Evolutionary conservation across 2,888 invertebrate species (phyloP).

Genomic region (Branchipolynoe longqiensis): DNA sequence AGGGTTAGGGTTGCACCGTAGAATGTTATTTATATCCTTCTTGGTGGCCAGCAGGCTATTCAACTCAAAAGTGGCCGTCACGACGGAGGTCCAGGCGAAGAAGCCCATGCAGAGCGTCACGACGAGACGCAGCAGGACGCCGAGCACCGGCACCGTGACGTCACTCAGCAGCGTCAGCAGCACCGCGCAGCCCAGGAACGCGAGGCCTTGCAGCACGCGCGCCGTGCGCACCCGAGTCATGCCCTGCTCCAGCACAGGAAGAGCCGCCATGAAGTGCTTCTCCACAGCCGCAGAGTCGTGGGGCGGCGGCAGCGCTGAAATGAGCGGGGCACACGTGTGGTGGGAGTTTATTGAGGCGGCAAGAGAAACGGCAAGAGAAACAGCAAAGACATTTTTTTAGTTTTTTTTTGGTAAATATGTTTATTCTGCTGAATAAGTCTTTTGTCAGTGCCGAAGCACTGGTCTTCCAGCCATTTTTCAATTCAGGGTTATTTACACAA

Average conservation of each 20-base stretch:
- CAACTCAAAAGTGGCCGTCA: slow-evolving; percentile 59
- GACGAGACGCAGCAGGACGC: slow-evolving; percentile 11
- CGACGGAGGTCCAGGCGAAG: slow-evolving; percentile 60
- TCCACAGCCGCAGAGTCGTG: slow-evolving; percentile 61
- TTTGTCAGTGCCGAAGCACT: too few species aligned
- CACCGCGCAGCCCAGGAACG: slow-evolving; percentile 49
- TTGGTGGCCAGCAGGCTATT: slow-evolving; percentile 60
- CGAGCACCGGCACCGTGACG: slow-evolving; percentile 30
- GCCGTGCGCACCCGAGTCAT: slow-evolving; percentile 55
- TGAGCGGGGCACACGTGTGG: too few species aligned
- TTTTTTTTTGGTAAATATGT: too few species aligned
- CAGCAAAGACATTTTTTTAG: too few species aligned
- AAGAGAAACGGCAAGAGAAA: too few species aligned
- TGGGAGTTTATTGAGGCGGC: too few species aligned
- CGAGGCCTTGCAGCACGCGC: slow-evolving; percentile 54
- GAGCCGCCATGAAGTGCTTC: slow-evolving; percentile 59
- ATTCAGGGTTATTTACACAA: too few species aligned
- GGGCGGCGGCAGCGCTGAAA: slow-evolving; percentile 58
- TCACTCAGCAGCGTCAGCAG: slow-evolving; percentile 57
- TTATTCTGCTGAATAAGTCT: too few species aligned
- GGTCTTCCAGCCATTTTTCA: too few species aligned
- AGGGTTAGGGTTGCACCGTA: slow-evolving; percentile 58
- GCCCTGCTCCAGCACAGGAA: slow-evolving; percentile 61
- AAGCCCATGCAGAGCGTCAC: slow-evolving; percentile 54
- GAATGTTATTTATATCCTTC: slow-evolving; percentile 64